A percentile compares a stretch with the other conserved stretches of the same genome.
These are phyloP conservation scores for Pasiphila rectangulata DNA, from an alignment of 2,888 invertebrate genomes.

Conservation along the genomic window DNA sequence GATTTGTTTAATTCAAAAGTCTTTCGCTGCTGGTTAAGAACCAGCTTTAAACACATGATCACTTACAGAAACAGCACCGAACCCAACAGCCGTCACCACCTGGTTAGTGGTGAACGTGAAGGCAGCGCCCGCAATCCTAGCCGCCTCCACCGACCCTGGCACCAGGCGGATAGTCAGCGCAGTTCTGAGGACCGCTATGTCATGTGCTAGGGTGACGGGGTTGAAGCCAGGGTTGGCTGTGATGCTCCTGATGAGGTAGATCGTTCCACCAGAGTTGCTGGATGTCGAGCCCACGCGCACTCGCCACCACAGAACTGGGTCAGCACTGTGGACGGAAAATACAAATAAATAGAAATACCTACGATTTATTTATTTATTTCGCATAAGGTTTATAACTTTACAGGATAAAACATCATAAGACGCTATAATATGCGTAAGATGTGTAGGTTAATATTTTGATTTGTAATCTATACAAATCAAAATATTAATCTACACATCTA, in stretches of 20 bases:
- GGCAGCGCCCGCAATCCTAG: slow-evolving; percentile 48
- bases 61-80: slow-evolving; percentile 57
- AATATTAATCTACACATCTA: too few relatives aligned
- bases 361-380: too few relatives aligned
- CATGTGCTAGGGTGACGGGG: slow-evolving; percentile 38
- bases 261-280: slow-evolving; percentile 46
- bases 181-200: slow-evolving; percentile 57
- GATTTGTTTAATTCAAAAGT: too few relatives aligned
- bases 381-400: too few relatives aligned
- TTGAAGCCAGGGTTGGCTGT: slow-evolving; percentile 48
- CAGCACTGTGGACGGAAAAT: slow-evolving; percentile 38
- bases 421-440: too few relatives aligned
- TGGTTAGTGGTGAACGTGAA: slow-evolving; percentile 43
- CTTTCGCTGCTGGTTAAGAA: too few relatives aligned
- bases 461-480: too few relatives aligned
- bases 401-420: too few relatives aligned
- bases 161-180: slow-evolving; percentile 38
- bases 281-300: slow-evolving; percentile 54
- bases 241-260: slow-evolving; percentile 50
- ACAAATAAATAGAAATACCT: too few relatives aligned
- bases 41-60: not conserved
- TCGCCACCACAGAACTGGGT: slow-evolving; percentile 53
- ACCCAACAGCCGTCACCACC: slow-evolving; percentile 56
- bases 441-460: too few relatives aligned
- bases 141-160: slow-evolving; percentile 42